phyloP scores from a whole-genome alignment of 2,888 invertebrate genomes.

The Tethea ocularis region DNA sequence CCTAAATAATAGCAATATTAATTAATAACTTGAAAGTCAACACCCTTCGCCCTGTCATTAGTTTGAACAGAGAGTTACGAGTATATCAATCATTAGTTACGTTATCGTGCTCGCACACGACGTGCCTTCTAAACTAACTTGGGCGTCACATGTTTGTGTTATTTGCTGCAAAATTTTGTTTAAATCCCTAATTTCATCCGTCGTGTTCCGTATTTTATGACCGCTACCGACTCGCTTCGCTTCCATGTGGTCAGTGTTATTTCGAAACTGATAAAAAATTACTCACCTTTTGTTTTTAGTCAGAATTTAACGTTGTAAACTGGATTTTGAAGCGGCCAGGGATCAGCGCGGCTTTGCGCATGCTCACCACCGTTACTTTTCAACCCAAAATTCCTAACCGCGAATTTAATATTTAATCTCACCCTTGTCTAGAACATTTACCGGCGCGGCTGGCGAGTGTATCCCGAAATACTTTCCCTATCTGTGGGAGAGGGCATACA shows the following conservation, averaged over 20 bases:
- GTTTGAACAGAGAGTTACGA: conserved; percentile 74
- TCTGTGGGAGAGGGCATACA: conserved; percentile 52
- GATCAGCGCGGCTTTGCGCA: conserved; percentile 61
- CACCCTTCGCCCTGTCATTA: conserved; percentile 79
- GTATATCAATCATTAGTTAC: conserved; percentile 80
- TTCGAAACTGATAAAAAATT: conserved; percentile 65
- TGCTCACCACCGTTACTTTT: conserved; percentile 70
- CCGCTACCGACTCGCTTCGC: conserved; percentile 29
- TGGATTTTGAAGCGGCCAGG: conserved; percentile 62
- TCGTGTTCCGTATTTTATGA: conserved; percentile 10
- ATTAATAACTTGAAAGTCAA: conserved; percentile 82
- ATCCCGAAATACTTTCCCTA: conserved; percentile 71
- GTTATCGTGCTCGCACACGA: conserved; percentile 73
- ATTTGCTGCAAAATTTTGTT: conserved; percentile 48
- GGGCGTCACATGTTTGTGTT: conserved; percentile 60
- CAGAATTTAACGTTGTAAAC: conserved; percentile 66
- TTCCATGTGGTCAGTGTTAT: conserved; percentile 44
- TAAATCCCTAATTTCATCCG: conserved; percentile 43
- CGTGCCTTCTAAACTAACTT: conserved; percentile 61
- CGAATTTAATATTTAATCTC: conserved; percentile 83
- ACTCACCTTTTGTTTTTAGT: conserved; percentile 66
- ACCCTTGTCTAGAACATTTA: conserved; percentile 83
- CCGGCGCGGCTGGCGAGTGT: conserved; percentile 55
- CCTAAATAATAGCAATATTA: conserved; percentile 79
- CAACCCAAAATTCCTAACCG: conserved; percentile 80